Base-by-base conservation (phyloP, 2,113 vertebrate species). In the Gnathonemus echidnorhynchus region DNA sequence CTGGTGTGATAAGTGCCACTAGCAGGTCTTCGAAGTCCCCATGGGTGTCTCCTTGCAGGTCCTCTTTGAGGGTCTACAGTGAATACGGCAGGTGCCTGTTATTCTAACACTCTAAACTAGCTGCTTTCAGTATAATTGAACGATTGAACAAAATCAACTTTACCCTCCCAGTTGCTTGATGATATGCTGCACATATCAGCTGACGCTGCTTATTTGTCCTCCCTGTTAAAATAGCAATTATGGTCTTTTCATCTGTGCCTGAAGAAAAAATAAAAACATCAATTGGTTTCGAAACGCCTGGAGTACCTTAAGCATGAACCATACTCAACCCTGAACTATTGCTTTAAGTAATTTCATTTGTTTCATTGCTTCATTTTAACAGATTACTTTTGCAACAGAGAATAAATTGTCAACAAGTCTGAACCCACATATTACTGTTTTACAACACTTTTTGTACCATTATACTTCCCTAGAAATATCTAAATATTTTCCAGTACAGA, bases 1-100 rank as follows among this genome's bases (percentile, higher is more conserved):
- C 94, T 11, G 96, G 94, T 0, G 93, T 96, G 39, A 96, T 93
- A 5, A 98, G 94, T 52, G 95, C 96, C 3, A 97, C 94, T 85
- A 98, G 92, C 89, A 97, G 7, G 9, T 94, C 91, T 92, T 97
- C 94, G 89, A 98, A 97, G 89, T 97, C 92, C 86, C 97, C 97
- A 0, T 94, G 96, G 49, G 97, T 97, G 90, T 98, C 97, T 0
- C 96, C 95, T 91, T 98, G 92, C 93, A 98, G 93, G 89, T 97
- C 97, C 90, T 94, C 96, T 52, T 94, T 94, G 86, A 98, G 93
- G 77, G 92, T 92, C 97, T 98, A 89, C 84, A 5, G 77, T 1
- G 19, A 84, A 91, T 49, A 83, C 8, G 89, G 15, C 19, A n/a
- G 3, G 24, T 27, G 27, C 42, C 6, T 0, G 10, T 48, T 45